These are phyloP conservation scores for Camponotus pennsylvanicus DNA, from an alignment of 1,140 invertebrate species.

Conservation along the genomic window DNA sequence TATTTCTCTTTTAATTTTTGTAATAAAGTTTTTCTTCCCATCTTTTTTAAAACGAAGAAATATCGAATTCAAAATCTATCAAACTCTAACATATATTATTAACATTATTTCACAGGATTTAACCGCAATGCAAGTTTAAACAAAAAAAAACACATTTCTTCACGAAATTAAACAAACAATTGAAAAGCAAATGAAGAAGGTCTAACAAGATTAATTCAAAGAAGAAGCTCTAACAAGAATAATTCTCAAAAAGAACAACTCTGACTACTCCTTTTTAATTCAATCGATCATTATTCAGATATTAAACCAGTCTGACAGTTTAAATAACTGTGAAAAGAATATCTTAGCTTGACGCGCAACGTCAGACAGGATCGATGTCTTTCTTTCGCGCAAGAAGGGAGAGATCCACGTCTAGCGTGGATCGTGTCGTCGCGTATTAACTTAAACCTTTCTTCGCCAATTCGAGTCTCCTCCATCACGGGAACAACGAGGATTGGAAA, in stretches of 20 bases:
- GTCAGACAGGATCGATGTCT: constrained; percentile 39
- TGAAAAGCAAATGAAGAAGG: not conserved
- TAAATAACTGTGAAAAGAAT: constrained; percentile 25
- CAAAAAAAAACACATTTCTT: no score
- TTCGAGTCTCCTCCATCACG: constrained; percentile 3
- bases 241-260: not conserved
- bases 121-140: no score
- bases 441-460: constrained; percentile 50
- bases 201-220: not conserved
- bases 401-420: constrained; percentile 2
- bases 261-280: constrained; percentile 11
- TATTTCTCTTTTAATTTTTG: not conserved
- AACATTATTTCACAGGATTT: not conserved
- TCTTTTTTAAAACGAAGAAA: not conserved
- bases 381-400: constrained; percentile 10
- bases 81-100: not conserved
- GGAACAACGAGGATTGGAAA: constrained; percentile 24
- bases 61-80: not conserved
- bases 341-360: constrained; percentile 2
- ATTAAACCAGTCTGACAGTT: constrained; percentile 12
- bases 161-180: not conserved
- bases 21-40: not conserved
- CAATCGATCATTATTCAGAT: constrained; percentile 12
- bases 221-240: not conserved
- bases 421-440: constrained; percentile 37